Conservation (phyloP, 2,113 vertebrate species). For the Cromileptes altivelis region DNA sequence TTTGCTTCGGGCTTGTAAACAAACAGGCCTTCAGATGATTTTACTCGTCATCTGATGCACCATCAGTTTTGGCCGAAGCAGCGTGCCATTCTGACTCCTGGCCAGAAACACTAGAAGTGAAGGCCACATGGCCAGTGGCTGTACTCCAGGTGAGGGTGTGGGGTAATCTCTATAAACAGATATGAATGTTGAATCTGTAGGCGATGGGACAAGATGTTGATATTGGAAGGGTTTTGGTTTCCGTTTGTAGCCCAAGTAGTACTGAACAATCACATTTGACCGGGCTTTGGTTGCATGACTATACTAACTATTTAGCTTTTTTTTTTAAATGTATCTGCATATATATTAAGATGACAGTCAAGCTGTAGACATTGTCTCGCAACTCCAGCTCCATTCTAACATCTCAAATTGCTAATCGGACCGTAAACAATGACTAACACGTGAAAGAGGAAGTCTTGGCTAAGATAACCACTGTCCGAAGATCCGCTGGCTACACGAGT, state of each 20-base stretch:
- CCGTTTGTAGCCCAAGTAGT: not conserved
- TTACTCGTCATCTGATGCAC: conserved; percentile 48
- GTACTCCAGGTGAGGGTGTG: conserved; percentile 22
- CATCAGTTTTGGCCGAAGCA: conserved; percentile 14
- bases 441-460: too few relatives aligned
- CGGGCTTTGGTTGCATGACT: not conserved
- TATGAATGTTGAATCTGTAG: not conserved
- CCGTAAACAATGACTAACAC: too few relatives aligned
- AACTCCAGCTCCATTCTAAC: too few relatives aligned
- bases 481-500: too few relatives aligned
- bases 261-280: not conserved
- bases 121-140: conserved; percentile 24
- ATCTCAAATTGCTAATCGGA: too few relatives aligned
- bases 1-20: conserved; percentile 50
- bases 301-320: too few relatives aligned
- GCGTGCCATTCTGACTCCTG: conserved; percentile 24
- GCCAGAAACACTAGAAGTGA: conserved; percentile 40
- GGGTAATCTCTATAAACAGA: not conserved
- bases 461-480: too few relatives aligned
- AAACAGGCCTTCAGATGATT: conserved; percentile 28
- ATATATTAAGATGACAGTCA: not conserved
- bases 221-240: not conserved
- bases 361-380: too few relatives aligned
- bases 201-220: not conserved
- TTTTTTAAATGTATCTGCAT: too few relatives aligned